These are phyloP conservation scores for Macrotis lagotis DNA, from an alignment of 2,113 vertebrate species.

Conservation along the genomic window DNA sequence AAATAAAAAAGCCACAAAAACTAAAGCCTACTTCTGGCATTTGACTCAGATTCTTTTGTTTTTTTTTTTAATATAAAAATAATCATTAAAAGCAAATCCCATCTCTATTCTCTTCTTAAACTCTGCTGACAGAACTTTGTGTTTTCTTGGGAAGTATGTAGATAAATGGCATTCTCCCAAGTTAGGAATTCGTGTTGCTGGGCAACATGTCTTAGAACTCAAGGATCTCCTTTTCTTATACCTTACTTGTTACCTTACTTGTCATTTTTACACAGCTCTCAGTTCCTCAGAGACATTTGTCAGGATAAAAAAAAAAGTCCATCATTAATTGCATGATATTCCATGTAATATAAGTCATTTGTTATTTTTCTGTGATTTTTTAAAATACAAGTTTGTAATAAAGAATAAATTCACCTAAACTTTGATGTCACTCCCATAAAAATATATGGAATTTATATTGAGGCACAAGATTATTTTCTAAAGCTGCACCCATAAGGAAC, in stretches of 20 bases:
- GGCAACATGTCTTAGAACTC: neutral
- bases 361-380: neutral
- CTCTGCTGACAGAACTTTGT: neutral
- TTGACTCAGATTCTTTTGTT: neutral
- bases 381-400: neutral
- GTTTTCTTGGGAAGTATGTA: slow-evolving; percentile 37
- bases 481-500: neutral
- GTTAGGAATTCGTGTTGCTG: slow-evolving; percentile 26
- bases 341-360: neutral
- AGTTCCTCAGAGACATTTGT: slow-evolving; percentile 4
- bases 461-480: neutral
- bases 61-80: slow-evolving; percentile 8
- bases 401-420: neutral
- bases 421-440: neutral
- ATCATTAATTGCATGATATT: neutral
- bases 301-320: neutral
- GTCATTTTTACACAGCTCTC: slow-evolving; percentile 26
- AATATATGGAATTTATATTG: neutral
- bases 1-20: slow-evolving; percentile 8
- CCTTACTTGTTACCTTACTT: neutral
- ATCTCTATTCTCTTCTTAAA: slow-evolving; percentile 7
- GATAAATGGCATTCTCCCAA: neutral
- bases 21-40: neutral
- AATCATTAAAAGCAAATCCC: neutral
- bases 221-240: slow-evolving; percentile 3